phyloP scores from a whole-genome alignment of 2,113 vertebrate species.

The Trochalopteron elliotii region DNA sequence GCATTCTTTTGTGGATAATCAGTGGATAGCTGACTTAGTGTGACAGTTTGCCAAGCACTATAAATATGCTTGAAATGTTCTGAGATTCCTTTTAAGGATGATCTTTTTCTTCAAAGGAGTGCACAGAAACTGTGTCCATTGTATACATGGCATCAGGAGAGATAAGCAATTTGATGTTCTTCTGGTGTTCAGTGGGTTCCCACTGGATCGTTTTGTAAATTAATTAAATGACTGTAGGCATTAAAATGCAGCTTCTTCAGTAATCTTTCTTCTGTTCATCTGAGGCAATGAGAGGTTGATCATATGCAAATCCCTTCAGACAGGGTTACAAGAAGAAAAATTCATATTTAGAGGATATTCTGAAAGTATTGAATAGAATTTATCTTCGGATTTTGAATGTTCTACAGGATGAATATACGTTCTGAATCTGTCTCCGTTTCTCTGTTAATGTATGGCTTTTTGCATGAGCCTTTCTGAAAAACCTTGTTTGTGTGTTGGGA shows the following conservation, averaged over 20 bases:
- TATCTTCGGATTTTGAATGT: not conserved
- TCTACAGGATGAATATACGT: not conserved
- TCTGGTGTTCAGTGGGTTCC: not conserved
- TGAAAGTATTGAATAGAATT: not conserved
- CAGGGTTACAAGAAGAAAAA: not conserved
- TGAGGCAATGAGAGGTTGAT: not conserved
- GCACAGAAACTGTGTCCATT: not conserved
- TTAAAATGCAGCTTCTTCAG: not conserved
- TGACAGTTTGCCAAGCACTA: not conserved
- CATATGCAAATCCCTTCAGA: not conserved
- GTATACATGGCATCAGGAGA: not conserved
- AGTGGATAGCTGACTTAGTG: not conserved
- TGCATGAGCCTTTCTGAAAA: not conserved
- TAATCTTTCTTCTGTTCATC: not conserved
- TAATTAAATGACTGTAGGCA: not conserved
- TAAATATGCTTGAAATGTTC: not conserved
- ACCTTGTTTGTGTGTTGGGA: not conserved
- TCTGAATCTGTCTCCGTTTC: not conserved
- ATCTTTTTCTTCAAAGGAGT: not conserved
- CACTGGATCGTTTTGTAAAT: not conserved
- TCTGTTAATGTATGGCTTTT: not conserved
- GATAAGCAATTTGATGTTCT: not conserved
- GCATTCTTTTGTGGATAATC: not conserved
- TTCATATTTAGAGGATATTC: not conserved
- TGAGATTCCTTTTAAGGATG: not conserved